Base-by-base conservation (phyloP, 2,113 vertebrate species). In the Eulemur macaco region DNA sequence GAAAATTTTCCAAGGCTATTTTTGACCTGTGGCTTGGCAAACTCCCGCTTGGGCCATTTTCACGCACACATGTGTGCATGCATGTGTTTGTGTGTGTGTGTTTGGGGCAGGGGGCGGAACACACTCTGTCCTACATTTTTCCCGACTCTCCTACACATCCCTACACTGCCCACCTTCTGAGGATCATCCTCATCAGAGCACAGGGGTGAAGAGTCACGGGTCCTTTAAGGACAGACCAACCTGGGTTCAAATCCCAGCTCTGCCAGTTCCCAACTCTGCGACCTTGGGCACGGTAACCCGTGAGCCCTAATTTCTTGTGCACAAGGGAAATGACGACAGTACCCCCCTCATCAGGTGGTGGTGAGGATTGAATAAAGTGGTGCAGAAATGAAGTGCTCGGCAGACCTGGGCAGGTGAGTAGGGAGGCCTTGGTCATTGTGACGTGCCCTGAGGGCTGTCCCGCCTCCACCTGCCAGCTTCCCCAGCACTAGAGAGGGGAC, bases 341-440 rank as follows among this genome's bases (percentile, higher is more conserved):
- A 18, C 8, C 42, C 54, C 31, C 15, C 63, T 21, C 42, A 25
- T 14, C 21, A 9, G n/a, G 58, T 27, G 34, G 39, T 18, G 6
- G 5, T 27, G 8, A 85, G 80, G 80, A 63, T 2, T 5, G n/a
- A 60, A n/a, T 18, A 23, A 56, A 68, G 39, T 10, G 14, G 34
- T 0, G 39, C 23, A 6, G 29, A 52, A 9, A 10, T 18, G 4
- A 37, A 47, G 50, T 2, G 23, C 4, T 42, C 11, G 12, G 37
- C 27, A 66, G 23, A 17, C 15, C 21, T 0, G n/a, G 34, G 27
- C 34, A 3, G 0, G 0, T 1, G 31, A 37, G 31, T 0, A 23
- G 1, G 56, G 58, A 25, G 29, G 27, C 50, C 37, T 18, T 4
- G 0, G 20, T 18, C 0, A 5, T 13, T 0, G 0, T 8, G 7